These are phyloP conservation scores for Forpus xanthops DNA, from an alignment of 2,797 vertebrate genomes.

Conservation along the genomic window DNA sequence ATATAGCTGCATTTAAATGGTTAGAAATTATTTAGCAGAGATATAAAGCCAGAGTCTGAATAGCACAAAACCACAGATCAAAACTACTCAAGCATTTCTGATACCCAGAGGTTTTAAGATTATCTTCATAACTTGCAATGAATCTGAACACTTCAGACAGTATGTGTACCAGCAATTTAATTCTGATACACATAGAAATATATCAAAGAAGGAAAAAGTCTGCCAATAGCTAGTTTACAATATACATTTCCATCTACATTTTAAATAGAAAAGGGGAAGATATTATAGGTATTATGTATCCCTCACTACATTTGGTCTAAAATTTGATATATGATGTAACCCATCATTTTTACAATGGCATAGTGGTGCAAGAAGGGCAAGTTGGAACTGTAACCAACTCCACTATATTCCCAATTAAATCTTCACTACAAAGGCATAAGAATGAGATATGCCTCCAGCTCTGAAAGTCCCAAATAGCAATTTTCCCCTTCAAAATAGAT, in stretches of 20 bases:
- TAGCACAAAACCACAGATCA: background rate
- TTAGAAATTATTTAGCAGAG: slow-evolving; percentile 56
- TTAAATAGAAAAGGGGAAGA: background rate
- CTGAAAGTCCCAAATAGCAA: background rate
- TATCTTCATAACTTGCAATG: slow-evolving; percentile 4
- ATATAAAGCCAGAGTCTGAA: slow-evolving; percentile 16
- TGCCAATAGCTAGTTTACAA: background rate
- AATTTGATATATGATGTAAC: background rate
- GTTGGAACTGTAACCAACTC: background rate
- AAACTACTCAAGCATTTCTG: slow-evolving; percentile 34
- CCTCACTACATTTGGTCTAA: background rate
- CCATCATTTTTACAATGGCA: background rate
- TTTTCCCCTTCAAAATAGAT: background rate
- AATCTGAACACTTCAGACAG: background rate
- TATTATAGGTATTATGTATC: background rate
- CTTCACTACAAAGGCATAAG: background rate
- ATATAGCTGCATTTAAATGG: background rate
- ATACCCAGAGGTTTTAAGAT: background rate
- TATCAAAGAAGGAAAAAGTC: background rate
- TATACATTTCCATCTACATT: background rate
- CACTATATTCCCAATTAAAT: background rate
- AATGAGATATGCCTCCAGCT: background rate
- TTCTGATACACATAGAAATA: background rate
- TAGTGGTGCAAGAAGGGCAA: background rate
- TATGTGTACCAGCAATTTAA: background rate